These are phyloP conservation scores for Stenurella melanura DNA, from an alignment of 2,888 invertebrate species.

Conservation along the genomic window DNA sequence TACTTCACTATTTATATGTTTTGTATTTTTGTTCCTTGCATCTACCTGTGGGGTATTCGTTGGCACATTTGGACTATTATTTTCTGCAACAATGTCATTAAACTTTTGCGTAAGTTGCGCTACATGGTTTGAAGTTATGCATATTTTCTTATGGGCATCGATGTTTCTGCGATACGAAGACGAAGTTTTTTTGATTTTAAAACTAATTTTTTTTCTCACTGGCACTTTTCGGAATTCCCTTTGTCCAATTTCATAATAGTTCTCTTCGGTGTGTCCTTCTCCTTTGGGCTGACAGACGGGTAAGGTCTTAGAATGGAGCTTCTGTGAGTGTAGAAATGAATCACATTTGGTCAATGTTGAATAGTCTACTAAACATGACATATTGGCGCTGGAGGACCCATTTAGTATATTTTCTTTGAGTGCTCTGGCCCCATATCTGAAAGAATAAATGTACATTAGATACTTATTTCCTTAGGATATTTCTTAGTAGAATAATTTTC, in stretches of 20 bases:
- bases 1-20: background rate
- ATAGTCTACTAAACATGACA: background rate
- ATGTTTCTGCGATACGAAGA: background rate
- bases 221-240: background rate
- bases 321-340: background rate
- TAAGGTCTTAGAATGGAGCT: background rate
- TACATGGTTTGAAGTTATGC: background rate
- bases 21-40: background rate
- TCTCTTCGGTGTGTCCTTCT: background rate
- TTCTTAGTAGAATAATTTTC: too few relatives aligned
- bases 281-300: background rate
- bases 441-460: background rate
- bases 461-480: background rate
- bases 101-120: background rate
- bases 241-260: background rate
- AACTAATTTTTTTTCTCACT: conserved; percentile 4
- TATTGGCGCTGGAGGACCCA: background rate
- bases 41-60: background rate
- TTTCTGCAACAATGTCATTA: background rate
- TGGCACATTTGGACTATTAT: background rate
- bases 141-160: background rate
- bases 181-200: background rate
- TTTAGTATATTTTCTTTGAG: background rate
- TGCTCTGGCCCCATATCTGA: background rate
- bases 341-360: conserved; percentile 1